Evolutionary conservation across 2,113 vertebrate species (phyloP).

Genomic region (Albula glossodonta): DNA sequence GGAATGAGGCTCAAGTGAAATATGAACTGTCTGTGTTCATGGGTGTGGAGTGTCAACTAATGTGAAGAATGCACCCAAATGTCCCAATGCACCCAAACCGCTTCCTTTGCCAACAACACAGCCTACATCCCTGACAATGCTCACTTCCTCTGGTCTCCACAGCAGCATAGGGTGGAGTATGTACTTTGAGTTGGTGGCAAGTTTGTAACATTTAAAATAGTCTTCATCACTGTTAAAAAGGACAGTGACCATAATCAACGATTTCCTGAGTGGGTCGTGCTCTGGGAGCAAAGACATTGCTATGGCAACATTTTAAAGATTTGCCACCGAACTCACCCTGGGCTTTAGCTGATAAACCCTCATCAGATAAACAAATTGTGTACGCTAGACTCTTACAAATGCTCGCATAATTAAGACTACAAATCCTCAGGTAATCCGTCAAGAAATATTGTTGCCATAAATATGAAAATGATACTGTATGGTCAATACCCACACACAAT

Average conservation of each 20-base stretch:
- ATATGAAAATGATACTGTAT: not conserved
- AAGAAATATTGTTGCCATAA: not conserved
- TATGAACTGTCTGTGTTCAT: slow-evolving; percentile 9
- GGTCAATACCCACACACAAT: not conserved
- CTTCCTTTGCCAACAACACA: not conserved
- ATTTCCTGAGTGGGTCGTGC: not conserved
- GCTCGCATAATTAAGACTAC: not conserved
- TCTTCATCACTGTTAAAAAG: not conserved
- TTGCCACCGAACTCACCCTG: not conserved
- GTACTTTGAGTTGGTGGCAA: not conserved
- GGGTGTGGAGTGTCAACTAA: slow-evolving; percentile 3
- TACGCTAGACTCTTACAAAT: not conserved
- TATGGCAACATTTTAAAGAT: not conserved
- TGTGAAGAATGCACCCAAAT: not conserved
- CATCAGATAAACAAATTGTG: not conserved
- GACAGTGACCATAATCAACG: not conserved
- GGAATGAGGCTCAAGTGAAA: not conserved
- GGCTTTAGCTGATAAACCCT: not conserved
- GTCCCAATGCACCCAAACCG: slow-evolving; percentile 14
- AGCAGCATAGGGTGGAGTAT: not conserved
- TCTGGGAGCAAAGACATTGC: not conserved
- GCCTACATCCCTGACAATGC: not conserved
- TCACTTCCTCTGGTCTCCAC: not conserved
- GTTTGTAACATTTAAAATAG: not conserved
- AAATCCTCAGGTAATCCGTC: not conserved